These are phyloP conservation scores for Centropus bengalensis DNA, from an alignment of 2,113 vertebrate genomes.

Conservation along the genomic window DNA sequence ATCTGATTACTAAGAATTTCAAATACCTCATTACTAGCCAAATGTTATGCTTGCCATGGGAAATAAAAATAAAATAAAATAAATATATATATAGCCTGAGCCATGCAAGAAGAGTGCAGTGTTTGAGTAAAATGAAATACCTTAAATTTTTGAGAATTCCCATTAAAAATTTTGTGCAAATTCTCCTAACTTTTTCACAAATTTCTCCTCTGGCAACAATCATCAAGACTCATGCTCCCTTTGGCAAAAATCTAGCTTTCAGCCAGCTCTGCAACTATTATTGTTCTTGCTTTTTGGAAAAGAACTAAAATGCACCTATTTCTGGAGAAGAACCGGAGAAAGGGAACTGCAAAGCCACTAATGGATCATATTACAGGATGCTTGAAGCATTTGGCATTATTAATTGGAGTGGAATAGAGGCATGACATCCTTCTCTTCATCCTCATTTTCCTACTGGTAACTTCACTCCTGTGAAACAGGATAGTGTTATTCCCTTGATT, in stretches of 20 bases:
- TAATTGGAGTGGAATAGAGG: not conserved
- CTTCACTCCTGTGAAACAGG: not conserved
- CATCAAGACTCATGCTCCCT: not conserved
- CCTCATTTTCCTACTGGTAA: slow-evolving; percentile 4
- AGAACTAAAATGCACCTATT: slow-evolving; percentile 25
- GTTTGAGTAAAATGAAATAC: not conserved
- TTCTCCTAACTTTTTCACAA: not conserved
- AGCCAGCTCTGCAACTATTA: not conserved
- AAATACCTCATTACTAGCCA: not conserved
- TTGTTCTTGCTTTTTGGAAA: not conserved
- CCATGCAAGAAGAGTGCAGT: not conserved
- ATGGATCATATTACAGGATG: not conserved
- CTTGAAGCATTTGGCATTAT: not conserved
- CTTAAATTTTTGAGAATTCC: not conserved
- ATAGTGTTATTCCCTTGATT: not conserved
- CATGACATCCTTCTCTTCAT: slow-evolving; percentile 19
- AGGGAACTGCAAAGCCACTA: slow-evolving; percentile 16
- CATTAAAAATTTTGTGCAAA: not conserved
- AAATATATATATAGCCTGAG: not conserved
- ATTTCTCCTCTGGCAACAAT: not conserved
- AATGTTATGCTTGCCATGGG: not conserved
- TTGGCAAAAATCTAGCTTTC: not conserved
- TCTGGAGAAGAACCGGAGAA: not conserved
- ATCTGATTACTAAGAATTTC: not conserved
- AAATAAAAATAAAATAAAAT: too few relatives aligned